Base-by-base conservation (phyloP, 92 coral and sea anemone species). In the Epizoanthus illoricatus region DNA sequence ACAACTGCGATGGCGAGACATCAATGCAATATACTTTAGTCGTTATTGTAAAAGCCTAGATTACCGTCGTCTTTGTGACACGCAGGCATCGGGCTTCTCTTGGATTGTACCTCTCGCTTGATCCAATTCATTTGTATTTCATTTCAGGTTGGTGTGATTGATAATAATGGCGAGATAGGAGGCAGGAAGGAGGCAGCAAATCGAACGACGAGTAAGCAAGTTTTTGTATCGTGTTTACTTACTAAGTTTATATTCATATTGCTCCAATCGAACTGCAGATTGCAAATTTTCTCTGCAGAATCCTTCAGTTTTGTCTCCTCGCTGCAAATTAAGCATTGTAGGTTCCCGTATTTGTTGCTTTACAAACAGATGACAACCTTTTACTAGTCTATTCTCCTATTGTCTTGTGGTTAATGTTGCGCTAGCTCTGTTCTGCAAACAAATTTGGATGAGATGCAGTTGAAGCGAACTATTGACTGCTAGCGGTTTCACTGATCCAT, bases 91-190 rank as follows among this genome's bases (percentile, higher is more conserved):
- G 18, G 81, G 23, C 60, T 41, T 55, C 15, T 66, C 36, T 84
- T 18, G 68, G 69, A 17, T 55, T 79, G 58, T 5, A 19, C 60
- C 45, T 58, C 24, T 58, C 49, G 87, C 81, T 42, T 71, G 62
- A 21, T 55, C 82, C 72, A 78, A 61, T 23, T 13, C 23, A 41
- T 60, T 76, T 69, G 33, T 61, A 52, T 78, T 65, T 72, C 75
- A 18, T 74, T 71, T 41, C 74, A 93, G 97, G 94, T 88, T 87
- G 97, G 91, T 60, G 89, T 93, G 84, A 91, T 91, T 61, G 97
- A 93, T 61, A 90, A 86, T 89, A 90, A 90, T 85, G 97, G 97
- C 75, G 88, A 89, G 58, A 43, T 90, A 91, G 97, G 85, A 49
- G 90, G 92, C 18, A 73, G 83, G 16, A 92, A 87, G 74, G 90